Conservation (phyloP, 1,140 invertebrate species). For the Eupeodes corollae region DNA sequence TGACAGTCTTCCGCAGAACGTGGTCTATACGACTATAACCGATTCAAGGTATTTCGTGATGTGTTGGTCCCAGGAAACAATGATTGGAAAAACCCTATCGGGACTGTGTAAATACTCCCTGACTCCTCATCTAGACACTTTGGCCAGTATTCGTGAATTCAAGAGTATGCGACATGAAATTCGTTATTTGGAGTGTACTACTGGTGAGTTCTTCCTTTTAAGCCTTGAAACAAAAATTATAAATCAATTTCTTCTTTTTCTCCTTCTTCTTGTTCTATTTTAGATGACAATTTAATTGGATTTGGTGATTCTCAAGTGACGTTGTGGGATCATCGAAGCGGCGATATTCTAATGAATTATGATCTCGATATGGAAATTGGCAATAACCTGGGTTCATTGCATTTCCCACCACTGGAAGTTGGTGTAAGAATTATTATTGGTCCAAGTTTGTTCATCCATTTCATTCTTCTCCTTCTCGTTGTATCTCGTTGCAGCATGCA, state of each 20-base stretch:
- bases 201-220: slow-evolving; percentile 4
- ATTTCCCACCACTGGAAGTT: slow-evolving; percentile 24
- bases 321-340: slow-evolving; percentile 34
- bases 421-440: slow-evolving; percentile 25
- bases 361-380: slow-evolving; percentile 23
- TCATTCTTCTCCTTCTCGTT: neutral
- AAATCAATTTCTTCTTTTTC: neutral
- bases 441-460: neutral
- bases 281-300: slow-evolving; percentile 28
- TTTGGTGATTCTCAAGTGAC: slow-evolving; percentile 25
- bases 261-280: neutral
- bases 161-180: slow-evolving; percentile 27
- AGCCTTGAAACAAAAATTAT: neutral
- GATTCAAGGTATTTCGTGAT: slow-evolving; percentile 32
- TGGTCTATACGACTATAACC: slow-evolving; percentile 25
- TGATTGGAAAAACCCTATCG: slow-evolving; percentile 20
- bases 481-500: neutral
- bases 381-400: slow-evolving; percentile 20
- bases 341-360: slow-evolving; percentile 31
- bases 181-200: slow-evolving; percentile 23
- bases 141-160: slow-evolving; percentile 32
- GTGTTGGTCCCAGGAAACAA: slow-evolving; percentile 27
- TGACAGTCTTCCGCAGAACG: slow-evolving; percentile 14
- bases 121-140: slow-evolving; percentile 26
- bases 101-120: slow-evolving; percentile 35